Base-by-base conservation (phyloP, 2,888 invertebrate species). In the Caenorhabditis angaria region DNA sequence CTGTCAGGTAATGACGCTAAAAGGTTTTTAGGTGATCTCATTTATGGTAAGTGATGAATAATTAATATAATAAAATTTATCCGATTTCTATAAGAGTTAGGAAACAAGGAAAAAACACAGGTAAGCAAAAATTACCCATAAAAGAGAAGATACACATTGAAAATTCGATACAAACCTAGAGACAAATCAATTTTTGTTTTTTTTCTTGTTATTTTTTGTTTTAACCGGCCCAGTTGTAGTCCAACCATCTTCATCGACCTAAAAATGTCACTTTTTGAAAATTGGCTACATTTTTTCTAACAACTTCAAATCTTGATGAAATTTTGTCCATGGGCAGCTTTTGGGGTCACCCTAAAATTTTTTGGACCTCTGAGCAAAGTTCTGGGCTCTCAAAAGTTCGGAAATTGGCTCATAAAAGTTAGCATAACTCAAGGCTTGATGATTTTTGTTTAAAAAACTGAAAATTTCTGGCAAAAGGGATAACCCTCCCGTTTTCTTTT, bases 1-100 rank as follows among this genome's bases (percentile, higher is more conserved):
- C 73, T 73, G 73, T 73, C 73, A 73, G 73, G 73, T 73, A 73
- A 73, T 73, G 73, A 73, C 68, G 73, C 73, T 73, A 69, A 63
- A 66, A 59, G 29, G 14, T 20, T 25, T 57, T 25, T 2, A 25
- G 14, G 28, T 27, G 24, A 22, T 20, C 20, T 50, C 24, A 22
- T 50, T 24, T 3, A 3, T 50, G 5, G n/a, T 50, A 22, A 12
- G 22, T 4, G 10, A 24, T 50, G 6, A 22, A 18, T 12, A 41
- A n/a, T n/a, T n/a, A n/a, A n/a, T n/a, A n/a, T n/a, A n/a, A 35
- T 14, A 35, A 35, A 35, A 35, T 35, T 35, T 14, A 35, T 12
- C 32, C 32, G 32, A 12, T 32, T 12, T 32, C 32, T 32, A 10
- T 35, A 35, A 35, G 8, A 35, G 8, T 48, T n/a, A 18, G n/a